A percentile compares a stretch with the other conserved stretches of the same genome.
Conservation (phyloP, 2,113 vertebrate genomes). For the Aspiorhynchus laticeps region DNA sequence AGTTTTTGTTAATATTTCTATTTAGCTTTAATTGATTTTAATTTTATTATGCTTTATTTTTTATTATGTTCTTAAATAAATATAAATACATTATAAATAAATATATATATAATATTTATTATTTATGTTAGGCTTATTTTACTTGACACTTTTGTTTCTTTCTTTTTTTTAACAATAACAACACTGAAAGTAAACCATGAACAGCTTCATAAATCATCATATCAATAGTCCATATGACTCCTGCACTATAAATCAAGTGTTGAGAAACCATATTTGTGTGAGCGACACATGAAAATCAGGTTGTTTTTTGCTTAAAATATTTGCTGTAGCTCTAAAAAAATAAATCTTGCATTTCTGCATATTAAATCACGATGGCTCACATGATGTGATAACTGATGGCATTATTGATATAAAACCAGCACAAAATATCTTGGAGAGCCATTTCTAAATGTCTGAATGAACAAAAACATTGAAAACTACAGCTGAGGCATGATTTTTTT, state of each 20-base stretch:
- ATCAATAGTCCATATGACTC: background rate
- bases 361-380: background rate
- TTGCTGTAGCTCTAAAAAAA: background rate
- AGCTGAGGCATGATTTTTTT: background rate
- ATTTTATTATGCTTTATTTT: no score
- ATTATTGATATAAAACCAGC: background rate
- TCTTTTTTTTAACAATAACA: background rate
- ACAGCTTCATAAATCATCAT: background rate
- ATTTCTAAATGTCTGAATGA: background rate
- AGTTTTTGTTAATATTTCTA: no score
- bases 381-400: no score
- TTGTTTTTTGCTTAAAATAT: background rate
- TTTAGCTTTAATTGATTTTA: no score
- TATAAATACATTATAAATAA: background rate
- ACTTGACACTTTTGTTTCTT: no score
- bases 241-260: background rate
- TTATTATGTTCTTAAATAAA: no score
- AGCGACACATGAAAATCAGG: background rate
- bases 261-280: background rate
- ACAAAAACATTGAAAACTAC: background rate
- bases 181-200: background rate
- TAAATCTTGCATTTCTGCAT: background rate
- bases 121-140: background rate
- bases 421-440: background rate
- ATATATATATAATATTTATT: background rate